Evolutionary conservation across 2,113 vertebrate species (phyloP).

Genomic region (Lycaon pictus): DNA sequence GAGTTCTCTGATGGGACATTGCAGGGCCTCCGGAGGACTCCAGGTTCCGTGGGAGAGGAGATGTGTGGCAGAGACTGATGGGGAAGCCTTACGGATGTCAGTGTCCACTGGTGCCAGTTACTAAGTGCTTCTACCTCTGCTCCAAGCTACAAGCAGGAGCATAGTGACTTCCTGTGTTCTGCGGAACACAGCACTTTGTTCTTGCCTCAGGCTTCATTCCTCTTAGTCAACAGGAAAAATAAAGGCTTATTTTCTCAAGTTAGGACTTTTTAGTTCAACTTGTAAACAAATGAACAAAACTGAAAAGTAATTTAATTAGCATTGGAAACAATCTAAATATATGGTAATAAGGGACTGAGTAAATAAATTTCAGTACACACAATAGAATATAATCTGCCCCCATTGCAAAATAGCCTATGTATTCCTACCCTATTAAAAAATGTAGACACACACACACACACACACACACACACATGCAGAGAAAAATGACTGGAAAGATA

Average conservation of each 20-base stretch:
- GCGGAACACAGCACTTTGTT: background rate
- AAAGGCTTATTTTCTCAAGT: conserved; percentile 20
- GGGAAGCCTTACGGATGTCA: background rate
- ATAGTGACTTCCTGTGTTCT: background rate
- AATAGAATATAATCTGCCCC: conserved; percentile 35
- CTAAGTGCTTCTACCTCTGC: background rate
- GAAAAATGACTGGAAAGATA: conserved; percentile 27
- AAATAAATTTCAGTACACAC: conserved; percentile 37
- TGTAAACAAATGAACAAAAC: conserved; percentile 20
- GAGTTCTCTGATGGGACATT: background rate
- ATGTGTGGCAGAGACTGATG: background rate
- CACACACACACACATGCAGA: background rate
- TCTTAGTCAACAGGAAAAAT: background rate
- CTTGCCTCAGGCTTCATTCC: background rate
- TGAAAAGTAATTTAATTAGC: conserved; percentile 41
- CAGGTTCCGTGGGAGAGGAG: background rate
- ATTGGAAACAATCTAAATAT: conserved; percentile 41
- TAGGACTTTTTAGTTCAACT: background rate
- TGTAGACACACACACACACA: background rate
- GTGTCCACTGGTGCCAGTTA: accelerated
- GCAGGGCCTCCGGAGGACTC: background rate
- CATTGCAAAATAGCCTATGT: background rate
- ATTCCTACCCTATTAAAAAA: conserved; percentile 21
- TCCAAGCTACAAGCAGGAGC: accelerated
- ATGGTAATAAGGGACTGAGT: background rate